phyloP scores from a whole-genome alignment of 30 jellyfish, hydroid and myxozoan species.

The Aurelia coerulea region DNA sequence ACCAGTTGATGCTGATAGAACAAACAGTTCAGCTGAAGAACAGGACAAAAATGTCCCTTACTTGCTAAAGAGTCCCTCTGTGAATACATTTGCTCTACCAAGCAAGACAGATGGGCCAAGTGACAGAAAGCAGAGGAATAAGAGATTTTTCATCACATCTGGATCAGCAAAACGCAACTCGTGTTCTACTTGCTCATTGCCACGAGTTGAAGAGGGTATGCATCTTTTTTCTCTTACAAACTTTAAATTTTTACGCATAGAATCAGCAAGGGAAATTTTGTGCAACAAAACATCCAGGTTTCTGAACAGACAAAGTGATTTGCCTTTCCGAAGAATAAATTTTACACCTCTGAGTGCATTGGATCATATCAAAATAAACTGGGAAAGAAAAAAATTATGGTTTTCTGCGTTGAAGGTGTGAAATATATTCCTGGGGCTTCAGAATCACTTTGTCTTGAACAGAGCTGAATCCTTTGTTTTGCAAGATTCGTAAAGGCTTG shows the following conservation, averaged over 20 bases:
- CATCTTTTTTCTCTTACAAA: not conserved
- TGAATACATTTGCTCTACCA: conserved; percentile 60
- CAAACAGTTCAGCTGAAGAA: not conserved
- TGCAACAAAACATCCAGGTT: too few relatives aligned
- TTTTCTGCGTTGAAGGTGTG: too few relatives aligned
- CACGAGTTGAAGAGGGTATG: conserved; percentile 92
- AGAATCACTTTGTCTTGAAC: too few relatives aligned
- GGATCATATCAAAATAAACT: not conserved
- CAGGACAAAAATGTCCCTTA: not conserved
- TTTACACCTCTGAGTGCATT: too few relatives aligned
- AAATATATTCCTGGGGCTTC: too few relatives aligned
- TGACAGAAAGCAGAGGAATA: not conserved
- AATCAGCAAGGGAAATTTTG: too few relatives aligned
- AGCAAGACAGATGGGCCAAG: conserved; percentile 1
- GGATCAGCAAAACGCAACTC: conserved; percentile 56
- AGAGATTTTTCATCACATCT: conserved; percentile 10
- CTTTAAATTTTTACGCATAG: not conserved
- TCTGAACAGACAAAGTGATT: not conserved
- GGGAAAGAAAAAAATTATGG: not conserved
- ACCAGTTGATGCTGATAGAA: not conserved
- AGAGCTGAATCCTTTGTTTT: too few relatives aligned
- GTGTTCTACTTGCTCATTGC: conserved; percentile 83
- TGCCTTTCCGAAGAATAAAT: too few relatives aligned
- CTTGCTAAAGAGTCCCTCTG: conserved; percentile 44
- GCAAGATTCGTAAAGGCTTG: too few relatives aligned